A percentile compares a stretch with the other conserved stretches of the same genome.
Evolutionary conservation across 1,140 invertebrate species (phyloP).

Genomic region (Chionoecetes opilio): DNA sequence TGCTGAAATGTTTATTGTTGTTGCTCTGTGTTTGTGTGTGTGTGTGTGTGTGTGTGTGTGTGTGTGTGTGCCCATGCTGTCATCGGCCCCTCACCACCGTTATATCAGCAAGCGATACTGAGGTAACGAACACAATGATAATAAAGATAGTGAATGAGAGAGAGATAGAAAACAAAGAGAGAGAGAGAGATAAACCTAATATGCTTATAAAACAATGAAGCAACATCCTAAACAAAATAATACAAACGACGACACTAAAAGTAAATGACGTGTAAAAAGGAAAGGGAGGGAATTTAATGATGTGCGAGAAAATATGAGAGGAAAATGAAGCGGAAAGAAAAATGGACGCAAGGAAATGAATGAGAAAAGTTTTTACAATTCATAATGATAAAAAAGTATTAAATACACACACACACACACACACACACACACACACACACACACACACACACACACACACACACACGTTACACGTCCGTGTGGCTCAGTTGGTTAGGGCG

Average conservation of each 20-base stretch:
- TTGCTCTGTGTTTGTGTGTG: background rate
- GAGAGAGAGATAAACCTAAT: too few species aligned
- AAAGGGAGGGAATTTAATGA: too few species aligned
- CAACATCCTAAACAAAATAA: background rate
- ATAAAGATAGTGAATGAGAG: background rate
- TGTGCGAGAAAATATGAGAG: too few species aligned
- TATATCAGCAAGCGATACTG: too few species aligned
- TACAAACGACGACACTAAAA: background rate
- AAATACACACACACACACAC: background rate
- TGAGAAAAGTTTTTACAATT: background rate
- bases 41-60: background rate
- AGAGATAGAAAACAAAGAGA: background rate
- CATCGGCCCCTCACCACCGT: too few species aligned
- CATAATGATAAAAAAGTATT: background rate
- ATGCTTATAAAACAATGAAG: too few species aligned
- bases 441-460: slow-evolving; percentile 24
- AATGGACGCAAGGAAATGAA: background rate
- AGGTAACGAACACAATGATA: too few species aligned
- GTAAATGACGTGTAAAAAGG: background rate
- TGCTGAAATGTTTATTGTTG: too few species aligned
- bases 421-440: slow-evolving; percentile 27
- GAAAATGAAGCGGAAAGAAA: background rate
- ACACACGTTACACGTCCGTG: too few species aligned
- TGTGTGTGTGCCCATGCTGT: background rate
- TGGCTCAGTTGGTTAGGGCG: too few species aligned